A percentile compares a stretch with the other conserved stretches of the same genome.
Conservation (phyloP, 2,797 vertebrate genomes). For the Microhierax caerulescens region DNA sequence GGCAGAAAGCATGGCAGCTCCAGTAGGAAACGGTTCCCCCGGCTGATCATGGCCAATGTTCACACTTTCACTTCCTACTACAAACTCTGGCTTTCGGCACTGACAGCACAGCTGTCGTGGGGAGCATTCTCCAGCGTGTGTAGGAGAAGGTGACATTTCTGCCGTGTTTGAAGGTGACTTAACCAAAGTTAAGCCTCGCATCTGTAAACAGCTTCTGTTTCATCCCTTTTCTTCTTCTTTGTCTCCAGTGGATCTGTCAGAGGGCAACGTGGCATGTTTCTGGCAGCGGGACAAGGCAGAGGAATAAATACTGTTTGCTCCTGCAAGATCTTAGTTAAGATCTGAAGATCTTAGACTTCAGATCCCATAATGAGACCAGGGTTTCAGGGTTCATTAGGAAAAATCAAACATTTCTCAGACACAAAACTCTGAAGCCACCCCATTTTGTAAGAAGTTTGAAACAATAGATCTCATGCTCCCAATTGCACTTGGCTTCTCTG, state of each 20-base stretch:
- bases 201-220: conserved; percentile 10
- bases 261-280: not conserved
- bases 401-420: not conserved
- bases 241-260: not conserved
- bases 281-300: not conserved
- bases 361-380: not conserved
- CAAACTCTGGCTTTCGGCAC: not conserved
- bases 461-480: not conserved
- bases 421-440: not conserved
- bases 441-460: not conserved
- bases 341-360: not conserved
- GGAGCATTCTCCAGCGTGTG: not conserved
- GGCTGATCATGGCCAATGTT: not conserved
- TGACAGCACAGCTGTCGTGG: conserved; percentile 35
- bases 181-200: not conserved
- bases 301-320: not conserved
- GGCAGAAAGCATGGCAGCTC: not conserved
- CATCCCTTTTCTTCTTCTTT: not conserved
- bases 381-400: not conserved
- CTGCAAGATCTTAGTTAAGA: too few relatives aligned
- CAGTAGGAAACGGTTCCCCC: not conserved
- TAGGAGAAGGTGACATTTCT: conserved; percentile 38
- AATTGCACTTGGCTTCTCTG: not conserved
- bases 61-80: conserved; percentile 25
- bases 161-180: not conserved